Conservation (phyloP, 2,888 invertebrate species). For the Holacanthella duospinosa region DNA sequence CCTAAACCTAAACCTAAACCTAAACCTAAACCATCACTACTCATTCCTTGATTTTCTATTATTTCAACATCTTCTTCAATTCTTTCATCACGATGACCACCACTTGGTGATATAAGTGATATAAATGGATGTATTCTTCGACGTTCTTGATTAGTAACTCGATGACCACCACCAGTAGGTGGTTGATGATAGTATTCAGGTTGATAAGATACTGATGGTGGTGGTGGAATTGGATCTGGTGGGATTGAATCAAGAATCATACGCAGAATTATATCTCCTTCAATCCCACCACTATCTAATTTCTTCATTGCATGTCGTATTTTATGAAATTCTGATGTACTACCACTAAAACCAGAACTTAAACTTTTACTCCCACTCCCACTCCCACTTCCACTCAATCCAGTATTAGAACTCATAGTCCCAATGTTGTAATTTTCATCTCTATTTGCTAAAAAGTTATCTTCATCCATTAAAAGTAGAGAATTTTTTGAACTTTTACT, state of each 20-base stretch:
- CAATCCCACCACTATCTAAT: constrained; percentile 26
- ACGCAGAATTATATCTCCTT: constrained; percentile 25
- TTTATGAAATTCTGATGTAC: constrained; percentile 22
- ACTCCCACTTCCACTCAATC: not conserved
- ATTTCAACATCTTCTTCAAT: no score
- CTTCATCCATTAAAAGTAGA: not conserved
- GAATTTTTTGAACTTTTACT: not conserved
- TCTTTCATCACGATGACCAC: no score
- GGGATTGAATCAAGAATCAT: constrained; percentile 31
- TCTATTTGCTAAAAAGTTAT: no score
- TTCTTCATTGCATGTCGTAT: constrained; percentile 35
- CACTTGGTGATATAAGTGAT: not conserved
- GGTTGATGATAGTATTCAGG: not conserved
- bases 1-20: no score
- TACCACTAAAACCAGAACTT: not conserved
- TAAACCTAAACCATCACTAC: no score
- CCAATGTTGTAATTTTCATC: not conserved
- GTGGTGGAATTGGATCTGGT: constrained; percentile 4
- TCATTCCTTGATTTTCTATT: no score
- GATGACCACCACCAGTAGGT: not conserved
- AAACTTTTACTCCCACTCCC: not conserved
- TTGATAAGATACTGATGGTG: not conserved
- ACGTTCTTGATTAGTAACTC: not conserved
- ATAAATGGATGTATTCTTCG: not conserved
- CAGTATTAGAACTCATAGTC: not conserved